Base-by-base conservation (phyloP, 2,888 invertebrate species). In the Microctonus hyperodae region DNA sequence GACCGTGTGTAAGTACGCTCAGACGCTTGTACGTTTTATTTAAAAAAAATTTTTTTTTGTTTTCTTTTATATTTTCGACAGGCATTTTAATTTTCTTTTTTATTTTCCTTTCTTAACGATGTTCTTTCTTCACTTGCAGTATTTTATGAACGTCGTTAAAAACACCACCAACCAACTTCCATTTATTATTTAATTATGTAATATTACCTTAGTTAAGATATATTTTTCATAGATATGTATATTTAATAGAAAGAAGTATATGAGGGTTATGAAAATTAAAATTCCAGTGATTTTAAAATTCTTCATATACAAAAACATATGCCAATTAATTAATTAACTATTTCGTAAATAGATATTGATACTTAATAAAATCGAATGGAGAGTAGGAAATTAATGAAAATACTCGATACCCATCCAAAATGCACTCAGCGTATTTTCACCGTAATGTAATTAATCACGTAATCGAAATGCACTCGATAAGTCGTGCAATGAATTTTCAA, bases 131-230 rank as follows among this genome's bases (percentile, higher is more conserved):
- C 22, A 22, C 48, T 23, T 11, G 51, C 25, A 23, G 51, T 25
- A 25, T 22, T 51, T 51, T 23, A 51, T 51, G 5, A 10, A 51
- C 3, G 51, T 51, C 51, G 51, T 51, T 23, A 51, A 51, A 11
- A 23, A 25, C 44, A 16, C 16, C 10, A 51, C 51, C n/a, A 25
- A 23, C 10, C 25, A 51, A 23, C 10, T 3, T 28, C 51, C 13
- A 23, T 51, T 51, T n/a, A 51, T 51, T 51, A 51, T 51, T 51
- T 51, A 51, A 51, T 51, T 51, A 44, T 16, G 44, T 16, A 6
- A 16, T 44, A 44, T 44, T 44, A 44, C 44, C 37, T 44, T 20
- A 44, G 16, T 16, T 44, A 16, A 44, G 7, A 44, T n/a, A 44
- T 44, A 44, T 44, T 16, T 44, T 44, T 20, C 16, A 16, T 44